Percentiles rank a stretch among this genome's conserved stretches.
These are phyloP conservation scores for Struthidea cinerea DNA, from an alignment of 2,113 vertebrate genomes.

Conservation along the genomic window DNA sequence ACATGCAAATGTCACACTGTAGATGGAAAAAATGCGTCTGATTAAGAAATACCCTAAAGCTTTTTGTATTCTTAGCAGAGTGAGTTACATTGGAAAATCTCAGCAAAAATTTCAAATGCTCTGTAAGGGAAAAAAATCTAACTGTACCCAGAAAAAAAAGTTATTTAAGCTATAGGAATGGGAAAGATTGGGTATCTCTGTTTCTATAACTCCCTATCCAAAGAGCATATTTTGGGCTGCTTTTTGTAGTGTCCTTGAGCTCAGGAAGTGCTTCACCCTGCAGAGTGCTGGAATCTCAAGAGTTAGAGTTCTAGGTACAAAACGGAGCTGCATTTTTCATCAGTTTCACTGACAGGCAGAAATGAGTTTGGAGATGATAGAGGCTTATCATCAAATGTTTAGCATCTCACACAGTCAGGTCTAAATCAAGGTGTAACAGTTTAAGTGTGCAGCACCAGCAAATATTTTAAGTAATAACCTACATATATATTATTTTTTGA, in stretches of 20 bases:
- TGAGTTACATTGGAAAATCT: neutral
- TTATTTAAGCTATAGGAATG: neutral
- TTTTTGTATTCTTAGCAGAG: neutral
- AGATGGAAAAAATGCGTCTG: conserved; percentile 24
- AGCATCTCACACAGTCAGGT: neutral
- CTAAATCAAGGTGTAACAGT: neutral
- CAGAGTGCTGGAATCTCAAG: neutral
- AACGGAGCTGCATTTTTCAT: neutral
- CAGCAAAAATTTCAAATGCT: neutral
- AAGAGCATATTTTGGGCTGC: neutral
- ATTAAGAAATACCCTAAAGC: neutral
- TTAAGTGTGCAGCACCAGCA: neutral
- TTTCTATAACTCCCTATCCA: neutral
- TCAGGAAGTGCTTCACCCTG: neutral
- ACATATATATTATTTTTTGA: neutral
- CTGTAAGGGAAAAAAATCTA: neutral
- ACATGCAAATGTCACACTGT: conserved; percentile 98
- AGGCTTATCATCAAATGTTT: neutral
- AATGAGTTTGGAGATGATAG: neutral
- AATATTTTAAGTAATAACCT: neutral
- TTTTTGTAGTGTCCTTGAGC: neutral
- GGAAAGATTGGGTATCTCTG: neutral
- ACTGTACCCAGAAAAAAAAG: neutral
- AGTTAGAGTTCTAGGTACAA: neutral
- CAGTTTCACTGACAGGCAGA: neutral